These are phyloP conservation scores for Hydractinia symbiolongicarpus DNA, from an alignment of 30 jellyfish, hydroid and myxozoan genomes.

Conservation along the genomic window DNA sequence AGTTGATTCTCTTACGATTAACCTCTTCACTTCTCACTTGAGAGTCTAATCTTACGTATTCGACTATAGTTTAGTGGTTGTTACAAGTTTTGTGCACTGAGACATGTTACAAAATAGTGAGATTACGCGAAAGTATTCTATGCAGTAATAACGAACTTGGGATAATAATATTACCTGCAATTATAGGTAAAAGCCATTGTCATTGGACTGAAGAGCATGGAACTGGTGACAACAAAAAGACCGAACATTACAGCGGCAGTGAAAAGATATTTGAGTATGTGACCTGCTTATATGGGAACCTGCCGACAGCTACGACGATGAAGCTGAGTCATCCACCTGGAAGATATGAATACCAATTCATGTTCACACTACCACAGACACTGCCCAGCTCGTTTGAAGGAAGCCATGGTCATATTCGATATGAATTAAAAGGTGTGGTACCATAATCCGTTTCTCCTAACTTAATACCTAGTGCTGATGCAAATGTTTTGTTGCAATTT, in stretches of 20 bases:
- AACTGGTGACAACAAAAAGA: constrained; percentile 8
- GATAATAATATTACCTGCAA: background rate
- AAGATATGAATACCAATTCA: constrained; percentile 22
- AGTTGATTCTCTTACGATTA: too few relatives aligned
- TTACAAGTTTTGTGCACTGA: too few relatives aligned
- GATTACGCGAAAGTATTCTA: too few relatives aligned
- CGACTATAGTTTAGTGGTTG: too few relatives aligned
- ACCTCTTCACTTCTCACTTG: too few relatives aligned
- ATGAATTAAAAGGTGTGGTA: constrained; percentile 5
- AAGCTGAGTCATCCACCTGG: constrained; percentile 30
- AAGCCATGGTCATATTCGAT: constrained; percentile 25
- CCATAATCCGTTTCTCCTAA: background rate
- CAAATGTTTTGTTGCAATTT: background rate
- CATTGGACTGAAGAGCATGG: constrained; percentile 22
- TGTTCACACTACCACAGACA: constrained; percentile 22
- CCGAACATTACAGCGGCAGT: background rate
- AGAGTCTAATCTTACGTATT: too few relatives aligned
- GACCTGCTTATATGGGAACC: background rate
- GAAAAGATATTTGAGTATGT: constrained; percentile 27
- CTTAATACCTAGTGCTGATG: background rate
- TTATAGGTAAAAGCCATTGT: constrained; percentile 12
- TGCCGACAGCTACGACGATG: background rate
- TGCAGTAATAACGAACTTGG: too few relatives aligned
- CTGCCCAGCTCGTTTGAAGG: constrained; percentile 52
- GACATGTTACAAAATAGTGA: too few relatives aligned